Base-by-base conservation (phyloP, 2,113 vertebrate species). In the Strigops habroptila region DNA sequence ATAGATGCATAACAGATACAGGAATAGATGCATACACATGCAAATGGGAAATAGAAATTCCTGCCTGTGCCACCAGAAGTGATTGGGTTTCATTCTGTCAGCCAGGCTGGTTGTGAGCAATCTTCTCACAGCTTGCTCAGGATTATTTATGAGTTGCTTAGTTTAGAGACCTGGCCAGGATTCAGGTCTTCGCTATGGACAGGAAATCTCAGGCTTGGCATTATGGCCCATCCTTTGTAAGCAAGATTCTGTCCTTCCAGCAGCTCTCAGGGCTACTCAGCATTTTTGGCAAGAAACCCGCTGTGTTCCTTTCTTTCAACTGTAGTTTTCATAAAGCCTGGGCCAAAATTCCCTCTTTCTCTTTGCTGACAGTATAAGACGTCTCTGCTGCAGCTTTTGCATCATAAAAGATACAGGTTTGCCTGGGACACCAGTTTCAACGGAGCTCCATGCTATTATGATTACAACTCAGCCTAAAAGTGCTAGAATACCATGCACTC, bases 81-180 rank as follows among this genome's bases (percentile, higher is more conserved):
- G 74, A 94, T 43, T 85, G 35, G 15, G 57, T 94, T 93, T 90
- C 51, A 3, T 86, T 91, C 69, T 79, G 74, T 90, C 84, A 96
- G 83, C 88, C 62, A 76, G 73, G 80, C 88, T 93, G 76, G 82
- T 96, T 93, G 86, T 79, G 80, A 96, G 76, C 93, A 93, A 92
- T 90, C 95, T 95, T 96, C 92, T 96, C 90, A 91, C 76, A 95
- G 92, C 46, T 91, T 92, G 67, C 92, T 95, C 83, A 76, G 67
- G 79, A 91, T 93, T 96, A 95, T 91, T 97, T 95, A 95, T 90
- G 92, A 96, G 90, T 93, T 96, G 95, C 78, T 92, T 95, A 93
- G 88, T 94, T 94, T 93, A 91, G 89, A 95, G 77, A 92, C 78
- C 91, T 95, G 91, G 96, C 77, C 51, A 91, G 78, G n/a, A 93